These are phyloP conservation scores for Garrulus glandarius DNA, from an alignment of 2,797 vertebrate species.

Conservation along the genomic window DNA sequence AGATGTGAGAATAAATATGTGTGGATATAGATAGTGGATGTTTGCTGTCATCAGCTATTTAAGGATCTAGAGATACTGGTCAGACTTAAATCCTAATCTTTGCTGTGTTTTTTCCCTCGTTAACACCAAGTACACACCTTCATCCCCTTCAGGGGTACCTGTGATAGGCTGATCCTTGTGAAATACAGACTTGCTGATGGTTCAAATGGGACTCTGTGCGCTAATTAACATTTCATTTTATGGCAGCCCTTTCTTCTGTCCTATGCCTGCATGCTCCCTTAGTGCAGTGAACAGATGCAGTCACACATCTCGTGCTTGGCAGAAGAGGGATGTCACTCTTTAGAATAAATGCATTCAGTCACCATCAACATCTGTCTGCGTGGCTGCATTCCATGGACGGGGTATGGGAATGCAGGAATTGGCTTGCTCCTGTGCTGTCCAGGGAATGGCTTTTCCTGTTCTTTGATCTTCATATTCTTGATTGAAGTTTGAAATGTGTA, in stretches of 20 bases:
- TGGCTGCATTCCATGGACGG: slow-evolving; percentile 53
- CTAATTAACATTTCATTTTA: slow-evolving; percentile 73
- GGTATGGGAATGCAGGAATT: slow-evolving; percentile 43
- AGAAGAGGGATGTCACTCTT: slow-evolving; percentile 72
- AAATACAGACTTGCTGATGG: slow-evolving; percentile 1
- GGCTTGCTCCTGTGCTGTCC: slow-evolving; percentile 40
- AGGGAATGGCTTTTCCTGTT: slow-evolving; percentile 46
- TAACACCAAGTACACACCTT: neutral
- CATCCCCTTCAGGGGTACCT: neutral
- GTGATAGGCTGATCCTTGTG: neutral
- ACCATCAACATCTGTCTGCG: slow-evolving; percentile 75
- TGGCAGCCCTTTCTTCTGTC: slow-evolving; percentile 64
- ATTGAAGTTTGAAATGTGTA: neutral
- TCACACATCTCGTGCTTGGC: slow-evolving; percentile 63
- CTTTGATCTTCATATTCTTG: slow-evolving; percentile 55
- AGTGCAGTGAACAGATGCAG: slow-evolving; percentile 73
- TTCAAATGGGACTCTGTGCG: neutral
- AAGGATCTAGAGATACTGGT: neutral
- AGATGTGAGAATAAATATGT: neutral
- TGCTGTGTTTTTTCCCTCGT: neutral
- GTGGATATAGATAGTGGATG: neutral
- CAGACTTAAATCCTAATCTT: neutral
- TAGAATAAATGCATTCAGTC: slow-evolving; percentile 57
- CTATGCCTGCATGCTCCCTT: slow-evolving; percentile 51
- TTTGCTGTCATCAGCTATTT: neutral